Percentiles rank a stretch among this genome's conserved stretches.
These are phyloP conservation scores for Magallana angulata DNA, from an alignment of 1,140 invertebrate species.

Conservation along the genomic window DNA sequence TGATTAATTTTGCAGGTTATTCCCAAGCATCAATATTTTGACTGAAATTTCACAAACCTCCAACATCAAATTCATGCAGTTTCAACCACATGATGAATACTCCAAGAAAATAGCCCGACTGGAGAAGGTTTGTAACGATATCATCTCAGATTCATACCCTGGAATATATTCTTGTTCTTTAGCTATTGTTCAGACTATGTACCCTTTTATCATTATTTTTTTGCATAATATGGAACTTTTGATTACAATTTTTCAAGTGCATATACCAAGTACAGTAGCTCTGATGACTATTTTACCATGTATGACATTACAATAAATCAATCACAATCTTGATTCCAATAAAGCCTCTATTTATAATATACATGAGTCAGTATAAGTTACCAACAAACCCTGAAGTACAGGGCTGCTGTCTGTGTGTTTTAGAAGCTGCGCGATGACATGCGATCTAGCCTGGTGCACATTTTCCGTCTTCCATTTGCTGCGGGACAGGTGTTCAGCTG, in stretches of 20 bases:
- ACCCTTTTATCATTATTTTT: too few species aligned
- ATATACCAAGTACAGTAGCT: too few species aligned
- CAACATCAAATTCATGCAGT: constrained; percentile 99
- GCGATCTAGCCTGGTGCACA: constrained; percentile 98
- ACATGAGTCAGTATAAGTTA: too few species aligned
- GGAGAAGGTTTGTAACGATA: constrained; percentile 90
- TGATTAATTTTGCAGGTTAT: constrained; percentile 66
- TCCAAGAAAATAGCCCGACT: constrained; percentile 97
- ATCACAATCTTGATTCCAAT: too few species aligned
- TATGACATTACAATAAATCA: too few species aligned
- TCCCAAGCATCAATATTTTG: constrained; percentile 73
- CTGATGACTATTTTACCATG: too few species aligned
- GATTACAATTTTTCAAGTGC: too few species aligned
- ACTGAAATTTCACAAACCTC: constrained; percentile 89
- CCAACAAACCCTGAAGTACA: not conserved
- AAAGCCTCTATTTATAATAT: too few species aligned
- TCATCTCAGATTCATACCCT: not conserved
- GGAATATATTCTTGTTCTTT: too few species aligned
- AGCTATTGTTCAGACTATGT: too few species aligned
- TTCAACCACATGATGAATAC: constrained; percentile 97
- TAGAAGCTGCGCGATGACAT: constrained; percentile 95
- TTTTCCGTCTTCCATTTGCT: constrained; percentile 98
- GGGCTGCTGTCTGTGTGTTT: constrained; percentile 63
- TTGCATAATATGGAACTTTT: too few species aligned
- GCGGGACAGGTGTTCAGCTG: constrained; percentile 97